Conservation (phyloP, 2,797 vertebrate species). For the Spondyliosoma cantharus region DNA sequence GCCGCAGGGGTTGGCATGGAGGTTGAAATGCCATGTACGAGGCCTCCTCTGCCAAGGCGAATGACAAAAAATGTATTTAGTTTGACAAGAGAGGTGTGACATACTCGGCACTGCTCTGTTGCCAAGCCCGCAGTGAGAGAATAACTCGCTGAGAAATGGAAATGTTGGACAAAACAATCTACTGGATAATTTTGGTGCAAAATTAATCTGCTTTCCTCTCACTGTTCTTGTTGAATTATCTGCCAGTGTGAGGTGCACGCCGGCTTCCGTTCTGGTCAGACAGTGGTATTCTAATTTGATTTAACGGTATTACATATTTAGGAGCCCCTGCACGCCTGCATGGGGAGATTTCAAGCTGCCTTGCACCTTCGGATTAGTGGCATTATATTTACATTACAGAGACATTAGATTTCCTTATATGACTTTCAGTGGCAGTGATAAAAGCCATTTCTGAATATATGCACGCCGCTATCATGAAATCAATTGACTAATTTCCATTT, state of each 20-base stretch:
- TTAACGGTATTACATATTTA: slow-evolving; percentile 77
- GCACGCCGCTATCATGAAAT: slow-evolving; percentile 61
- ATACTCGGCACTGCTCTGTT: slow-evolving; percentile 32
- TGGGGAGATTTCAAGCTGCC: slow-evolving; percentile 70
- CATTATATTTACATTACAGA: slow-evolving; percentile 77
- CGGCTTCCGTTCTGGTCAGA: slow-evolving; percentile 67
- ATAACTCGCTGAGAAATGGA: slow-evolving; percentile 60
- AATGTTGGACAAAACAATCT: slow-evolving; percentile 67
- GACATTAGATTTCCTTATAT: slow-evolving; percentile 65
- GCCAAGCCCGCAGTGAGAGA: slow-evolving; percentile 46
- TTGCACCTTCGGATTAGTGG: slow-evolving; percentile 70
- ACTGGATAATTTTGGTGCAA: slow-evolving; percentile 65
- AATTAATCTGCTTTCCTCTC: slow-evolving; percentile 70
- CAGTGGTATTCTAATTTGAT: slow-evolving; percentile 74
- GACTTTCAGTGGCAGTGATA: slow-evolving; percentile 63
- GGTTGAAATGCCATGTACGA: slow-evolving; percentile 64
- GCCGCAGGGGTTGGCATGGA: slow-evolving; percentile 53
- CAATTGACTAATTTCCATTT: slow-evolving; percentile 77
- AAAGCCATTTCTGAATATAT: slow-evolving; percentile 68
- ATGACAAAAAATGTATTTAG: slow-evolving; percentile 71
- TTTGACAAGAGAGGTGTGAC: slow-evolving; percentile 64
- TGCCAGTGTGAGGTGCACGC: slow-evolving; percentile 46
- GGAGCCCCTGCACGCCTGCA: slow-evolving; percentile 67
- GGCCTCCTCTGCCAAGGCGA: slow-evolving; percentile 68
- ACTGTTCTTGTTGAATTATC: slow-evolving; percentile 63